These are phyloP conservation scores for Pterocles burchelli DNA, from an alignment of 2,113 vertebrate species.

Conservation along the genomic window DNA sequence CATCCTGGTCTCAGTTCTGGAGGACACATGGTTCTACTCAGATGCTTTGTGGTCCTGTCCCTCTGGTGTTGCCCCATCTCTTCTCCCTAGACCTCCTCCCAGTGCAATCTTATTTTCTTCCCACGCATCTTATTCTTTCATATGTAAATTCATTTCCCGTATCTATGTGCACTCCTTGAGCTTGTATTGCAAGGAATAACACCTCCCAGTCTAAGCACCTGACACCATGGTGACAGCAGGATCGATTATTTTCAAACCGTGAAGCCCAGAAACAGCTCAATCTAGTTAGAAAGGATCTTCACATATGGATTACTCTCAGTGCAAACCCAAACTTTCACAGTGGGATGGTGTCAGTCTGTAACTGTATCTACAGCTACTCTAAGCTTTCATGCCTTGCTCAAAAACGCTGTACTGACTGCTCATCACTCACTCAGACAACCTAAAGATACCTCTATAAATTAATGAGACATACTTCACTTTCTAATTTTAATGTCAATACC, in stretches of 20 bases:
- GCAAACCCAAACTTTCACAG: not conserved
- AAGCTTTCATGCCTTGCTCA: not conserved
- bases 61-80: not conserved
- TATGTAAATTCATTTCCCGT: not conserved
- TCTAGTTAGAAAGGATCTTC: not conserved
- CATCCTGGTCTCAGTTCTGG: not conserved
- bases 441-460: slow-evolving; percentile 13
- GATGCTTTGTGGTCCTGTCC: not conserved
- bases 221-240: not conserved
- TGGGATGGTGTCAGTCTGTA: not conserved
- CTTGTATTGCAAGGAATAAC: not conserved
- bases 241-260: not conserved
- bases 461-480: slow-evolving; percentile 9
- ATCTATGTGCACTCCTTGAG: not conserved
- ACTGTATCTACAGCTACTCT: not conserved
- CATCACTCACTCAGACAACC: not conserved
- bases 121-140: not conserved
- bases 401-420: not conserved
- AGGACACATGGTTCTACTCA: not conserved
- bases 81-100: not conserved
- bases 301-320: fast-evolving
- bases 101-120: not conserved
- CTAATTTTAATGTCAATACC: not conserved
- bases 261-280: not conserved
- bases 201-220: not conserved